Conservation (phyloP, 2,888 invertebrate genomes). For the Pharmacophagus antenor region DNA sequence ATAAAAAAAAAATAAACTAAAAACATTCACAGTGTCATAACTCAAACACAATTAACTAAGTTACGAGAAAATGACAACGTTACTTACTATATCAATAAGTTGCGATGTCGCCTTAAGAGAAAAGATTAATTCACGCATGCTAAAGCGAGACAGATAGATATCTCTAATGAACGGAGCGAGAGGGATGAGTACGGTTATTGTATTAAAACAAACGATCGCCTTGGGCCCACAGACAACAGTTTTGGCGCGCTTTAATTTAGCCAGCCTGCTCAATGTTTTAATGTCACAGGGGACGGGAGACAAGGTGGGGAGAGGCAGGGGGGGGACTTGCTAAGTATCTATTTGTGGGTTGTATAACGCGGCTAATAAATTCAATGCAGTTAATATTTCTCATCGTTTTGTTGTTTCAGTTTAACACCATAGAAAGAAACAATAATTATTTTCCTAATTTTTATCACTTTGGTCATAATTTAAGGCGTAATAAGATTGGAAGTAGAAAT, state of each 20-base stretch:
- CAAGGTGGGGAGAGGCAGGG: constrained; percentile 37
- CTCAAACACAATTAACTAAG: constrained; percentile 28
- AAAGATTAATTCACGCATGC: constrained; percentile 59
- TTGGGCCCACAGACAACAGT: constrained; percentile 76
- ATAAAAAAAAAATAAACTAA: too few species aligned
- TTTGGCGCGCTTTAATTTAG: constrained; percentile 80
- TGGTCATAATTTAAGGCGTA: too few species aligned
- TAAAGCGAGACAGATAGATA: constrained; percentile 50
- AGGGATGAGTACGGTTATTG: constrained; percentile 71
- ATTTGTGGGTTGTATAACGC: constrained; percentile 73
- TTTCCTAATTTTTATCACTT: too few species aligned
- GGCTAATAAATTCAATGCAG: constrained; percentile 72
- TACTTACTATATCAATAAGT: constrained; percentile 38
- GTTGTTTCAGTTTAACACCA: constrained; percentile 27
- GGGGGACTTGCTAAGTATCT: constrained; percentile 68
- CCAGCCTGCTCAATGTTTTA: constrained; percentile 73
- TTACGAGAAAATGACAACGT: constrained; percentile 12
- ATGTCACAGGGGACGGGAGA: constrained; percentile 61
- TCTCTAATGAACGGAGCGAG: constrained; percentile 56
- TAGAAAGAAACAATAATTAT: not conserved
- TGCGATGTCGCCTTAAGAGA: constrained; percentile 67
- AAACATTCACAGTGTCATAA: constrained; percentile 1
- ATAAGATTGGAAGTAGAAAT: too few species aligned
- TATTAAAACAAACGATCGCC: constrained; percentile 80
- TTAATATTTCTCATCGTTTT: constrained; percentile 63